phyloP scores from a whole-genome alignment of 2,797 vertebrate genomes.

The Amniataba percoides region DNA sequence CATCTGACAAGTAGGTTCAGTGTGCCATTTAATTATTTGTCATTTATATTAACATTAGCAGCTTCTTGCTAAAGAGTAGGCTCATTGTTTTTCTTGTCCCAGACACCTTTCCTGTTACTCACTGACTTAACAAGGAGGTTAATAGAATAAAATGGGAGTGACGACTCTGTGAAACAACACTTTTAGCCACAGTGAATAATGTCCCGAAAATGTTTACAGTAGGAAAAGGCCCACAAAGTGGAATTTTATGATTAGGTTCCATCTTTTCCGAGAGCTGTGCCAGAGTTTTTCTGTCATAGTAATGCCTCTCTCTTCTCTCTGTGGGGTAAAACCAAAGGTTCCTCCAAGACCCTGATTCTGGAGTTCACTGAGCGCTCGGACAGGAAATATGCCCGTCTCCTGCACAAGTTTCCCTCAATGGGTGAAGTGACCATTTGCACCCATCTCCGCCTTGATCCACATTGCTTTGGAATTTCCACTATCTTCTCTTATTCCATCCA shows the following conservation, averaged over 20 bases:
- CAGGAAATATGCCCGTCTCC: conserved; percentile 74
- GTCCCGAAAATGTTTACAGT: conserved; percentile 55
- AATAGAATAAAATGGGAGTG: conserved; percentile 36
- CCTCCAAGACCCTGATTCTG: conserved; percentile 70
- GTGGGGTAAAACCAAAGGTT: conserved; percentile 64
- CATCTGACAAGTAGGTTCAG: conserved; percentile 75
- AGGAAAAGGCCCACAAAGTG: conserved; percentile 30
- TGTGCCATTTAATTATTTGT: conserved; percentile 16
- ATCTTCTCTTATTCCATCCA: conserved; percentile 84
- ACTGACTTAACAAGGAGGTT: conserved; percentile 15
- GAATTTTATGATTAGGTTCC: conserved; percentile 44
- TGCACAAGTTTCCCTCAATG: conserved; percentile 79
- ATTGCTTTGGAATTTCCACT: conserved; percentile 77
- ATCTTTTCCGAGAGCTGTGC: conserved; percentile 43
- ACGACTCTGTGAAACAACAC: conserved; percentile 15
- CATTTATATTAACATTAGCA: conserved; percentile 35
- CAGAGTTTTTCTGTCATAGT: conserved; percentile 30
- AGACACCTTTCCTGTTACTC: conserved; percentile 6
- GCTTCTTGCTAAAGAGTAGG: conserved; percentile 24
- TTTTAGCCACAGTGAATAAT: conserved; percentile 39
- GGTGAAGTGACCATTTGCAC: conserved; percentile 80
- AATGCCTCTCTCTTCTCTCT: conserved; percentile 33
- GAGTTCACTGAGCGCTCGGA: conserved; percentile 75
- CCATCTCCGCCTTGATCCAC: conserved; percentile 72
- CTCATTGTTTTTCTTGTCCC: conserved; percentile 45